phyloP scores from a whole-genome alignment of 2,113 vertebrate genomes.

The Willisornis vidua region DNA sequence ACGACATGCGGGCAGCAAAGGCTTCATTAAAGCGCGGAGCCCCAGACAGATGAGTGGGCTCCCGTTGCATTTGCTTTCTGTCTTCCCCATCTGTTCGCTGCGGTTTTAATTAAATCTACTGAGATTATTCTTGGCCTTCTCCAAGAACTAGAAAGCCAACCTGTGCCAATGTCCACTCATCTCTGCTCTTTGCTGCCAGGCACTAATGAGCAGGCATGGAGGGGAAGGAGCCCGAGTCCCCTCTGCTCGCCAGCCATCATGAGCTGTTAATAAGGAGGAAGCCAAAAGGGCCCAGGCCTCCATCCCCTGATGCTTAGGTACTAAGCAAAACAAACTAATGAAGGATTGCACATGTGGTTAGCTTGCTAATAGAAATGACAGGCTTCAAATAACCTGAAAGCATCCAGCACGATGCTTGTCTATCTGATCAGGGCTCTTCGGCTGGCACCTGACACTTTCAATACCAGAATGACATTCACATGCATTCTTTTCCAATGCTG shows the following conservation, averaged over 20 bases:
- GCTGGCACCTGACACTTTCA: constrained; percentile 82
- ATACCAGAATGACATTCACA: constrained; percentile 83
- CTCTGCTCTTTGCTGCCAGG: constrained; percentile 87
- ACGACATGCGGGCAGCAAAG: constrained; percentile 74
- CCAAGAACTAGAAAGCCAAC: constrained; percentile 79
- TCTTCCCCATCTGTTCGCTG: constrained; percentile 96
- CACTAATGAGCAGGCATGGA: constrained; percentile 87
- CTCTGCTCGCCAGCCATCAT: constrained; percentile 85
- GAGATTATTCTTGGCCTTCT: constrained; percentile 89
- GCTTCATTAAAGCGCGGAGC: constrained; percentile 83
- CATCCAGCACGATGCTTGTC: constrained; percentile 76
- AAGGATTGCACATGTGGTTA: constrained; percentile 78
- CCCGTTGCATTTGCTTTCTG: constrained; percentile 88
- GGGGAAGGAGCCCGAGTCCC: constrained; percentile 67
- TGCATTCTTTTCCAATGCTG: constrained; percentile 76
- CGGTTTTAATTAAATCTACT: constrained; percentile 99
- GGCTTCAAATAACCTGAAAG: constrained; percentile 82
- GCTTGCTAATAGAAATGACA: constrained; percentile 83
- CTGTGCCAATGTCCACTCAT: constrained; percentile 91
- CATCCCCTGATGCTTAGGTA: constrained; percentile 52
- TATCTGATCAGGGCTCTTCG: constrained; percentile 79
- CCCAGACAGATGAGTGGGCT: constrained; percentile 92
- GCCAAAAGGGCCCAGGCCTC: constrained; percentile 79
- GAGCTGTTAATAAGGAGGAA: constrained; percentile 93
- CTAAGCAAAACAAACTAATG: constrained; percentile 80